Evolutionary conservation across 2,113 vertebrate genomes (phyloP).

Genomic region (Sinocyclocheilus maitianheensis): DNA sequence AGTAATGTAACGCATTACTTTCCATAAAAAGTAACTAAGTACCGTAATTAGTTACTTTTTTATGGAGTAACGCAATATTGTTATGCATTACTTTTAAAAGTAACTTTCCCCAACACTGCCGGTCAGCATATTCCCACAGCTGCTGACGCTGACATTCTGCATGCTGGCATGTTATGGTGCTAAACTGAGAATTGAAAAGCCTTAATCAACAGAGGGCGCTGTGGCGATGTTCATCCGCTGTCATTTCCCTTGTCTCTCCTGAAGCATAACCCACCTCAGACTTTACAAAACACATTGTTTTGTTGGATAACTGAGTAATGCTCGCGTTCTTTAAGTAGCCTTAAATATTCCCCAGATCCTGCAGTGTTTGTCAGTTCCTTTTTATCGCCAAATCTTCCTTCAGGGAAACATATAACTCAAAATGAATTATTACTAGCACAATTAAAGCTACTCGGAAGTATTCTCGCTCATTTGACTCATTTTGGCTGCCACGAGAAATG

Average conservation of each 20-base stretch:
- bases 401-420: background rate
- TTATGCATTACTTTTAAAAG: too few species aligned
- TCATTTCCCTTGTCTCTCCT: background rate
- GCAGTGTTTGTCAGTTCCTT: background rate
- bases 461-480: too few species aligned
- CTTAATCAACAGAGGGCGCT: conserved; percentile 48
- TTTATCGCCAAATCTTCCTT: background rate
- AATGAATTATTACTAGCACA: background rate
- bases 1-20: too few species aligned
- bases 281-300: background rate
- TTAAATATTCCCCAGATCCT: background rate
- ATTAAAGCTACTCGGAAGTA: background rate
- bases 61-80: too few species aligned
- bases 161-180: conserved; percentile 8
- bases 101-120: too few species aligned
- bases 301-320: background rate
- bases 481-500: conserved; percentile 53
- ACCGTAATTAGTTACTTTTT: too few species aligned
- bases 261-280: background rate
- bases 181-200: background rate
- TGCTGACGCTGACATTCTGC: background rate
- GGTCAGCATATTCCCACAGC: background rate
- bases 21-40: too few species aligned
- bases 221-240: background rate
- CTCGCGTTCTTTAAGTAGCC: background rate